These are phyloP conservation scores for Neuroterus valhalla DNA, from an alignment of 1,140 invertebrate genomes.

Conservation along the genomic window DNA sequence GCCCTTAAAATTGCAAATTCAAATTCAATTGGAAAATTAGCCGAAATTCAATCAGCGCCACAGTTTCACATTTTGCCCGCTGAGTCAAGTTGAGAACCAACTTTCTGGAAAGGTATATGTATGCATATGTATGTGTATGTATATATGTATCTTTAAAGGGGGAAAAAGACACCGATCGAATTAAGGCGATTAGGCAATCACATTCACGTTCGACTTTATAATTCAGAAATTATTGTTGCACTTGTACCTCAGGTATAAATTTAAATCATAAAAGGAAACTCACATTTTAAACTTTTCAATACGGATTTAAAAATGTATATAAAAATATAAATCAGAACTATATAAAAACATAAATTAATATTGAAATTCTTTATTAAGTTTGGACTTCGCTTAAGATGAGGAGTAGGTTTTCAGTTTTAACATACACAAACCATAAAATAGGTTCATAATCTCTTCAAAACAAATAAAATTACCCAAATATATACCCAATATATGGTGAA, in stretches of 20 bases:
- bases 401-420: too few relatives aligned
- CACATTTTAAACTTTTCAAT: conserved; percentile 3
- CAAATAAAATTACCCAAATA: too few relatives aligned
- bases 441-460: too few relatives aligned
- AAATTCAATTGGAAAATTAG: too few relatives aligned
- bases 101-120: conserved; percentile 28
- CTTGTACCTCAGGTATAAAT: not conserved
- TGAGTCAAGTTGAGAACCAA: too few relatives aligned
- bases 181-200: conserved; percentile 43
- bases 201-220: not conserved
- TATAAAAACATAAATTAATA: not conserved
- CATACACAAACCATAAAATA: too few relatives aligned
- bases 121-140: not conserved
- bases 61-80: too few relatives aligned
- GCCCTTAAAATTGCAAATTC: too few relatives aligned
- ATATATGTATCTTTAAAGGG: conserved; percentile 1
- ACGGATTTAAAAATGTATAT: not conserved
- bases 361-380: too few relatives aligned
- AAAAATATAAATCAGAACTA: not conserved
- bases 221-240: not conserved
- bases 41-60: too few relatives aligned
- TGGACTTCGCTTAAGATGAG: too few relatives aligned
- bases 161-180: conserved; percentile 41
- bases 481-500: too few relatives aligned
- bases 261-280: not conserved